Evolutionary conservation across 2,888 invertebrate genomes (phyloP), one percentile per base, ranked within the genome.

Genomic region (Eumerus sabulonum): DNA sequence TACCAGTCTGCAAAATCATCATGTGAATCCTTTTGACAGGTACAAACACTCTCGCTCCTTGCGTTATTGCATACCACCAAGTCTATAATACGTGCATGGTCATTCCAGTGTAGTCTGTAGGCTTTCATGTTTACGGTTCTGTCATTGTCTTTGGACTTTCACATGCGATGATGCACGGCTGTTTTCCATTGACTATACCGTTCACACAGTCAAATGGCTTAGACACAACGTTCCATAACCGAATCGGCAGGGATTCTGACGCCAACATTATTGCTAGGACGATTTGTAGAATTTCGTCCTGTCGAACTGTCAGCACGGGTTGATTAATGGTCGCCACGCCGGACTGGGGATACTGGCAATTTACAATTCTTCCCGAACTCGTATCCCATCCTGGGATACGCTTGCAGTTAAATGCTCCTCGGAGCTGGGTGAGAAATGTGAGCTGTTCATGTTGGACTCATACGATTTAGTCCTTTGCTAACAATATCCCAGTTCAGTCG

Each of bases 291-390:
- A 74, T 74, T 50, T 36, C 73, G 50, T 74, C 44, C 68, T 74
- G 74, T 68, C 74, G 68, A 74, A 68, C 56, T 74, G 62, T 74
- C 62, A 68, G 74, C 74, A 63, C 17, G 51, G 68, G 62, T 68
- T 74, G 74, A 74, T 74, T 74, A 74, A 74, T 74, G 62, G 40
- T 38, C 54, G 13, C 47, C 51, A 42, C 13, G 67, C 62, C 60
- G 18, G 50, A 56, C 56, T 56, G 68, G 27, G 54, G 48, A 48
- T 67, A 47, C 66, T 60, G 44, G 56, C 68, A 62, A 74, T 74
- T 62, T 62, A 62, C 68, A 68, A 68, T 68, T 62, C 67, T 63
- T 62, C 62, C 17, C 17, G 13, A 17, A 63, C 12, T 19, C 42
- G 45, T 14, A 11, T 35, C 59, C 48, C 36, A 48, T 59, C n/a